These are phyloP conservation scores for Zoanthus sociatus DNA, from an alignment of 92 coral and sea anemone genomes.

Conservation along the genomic window DNA sequence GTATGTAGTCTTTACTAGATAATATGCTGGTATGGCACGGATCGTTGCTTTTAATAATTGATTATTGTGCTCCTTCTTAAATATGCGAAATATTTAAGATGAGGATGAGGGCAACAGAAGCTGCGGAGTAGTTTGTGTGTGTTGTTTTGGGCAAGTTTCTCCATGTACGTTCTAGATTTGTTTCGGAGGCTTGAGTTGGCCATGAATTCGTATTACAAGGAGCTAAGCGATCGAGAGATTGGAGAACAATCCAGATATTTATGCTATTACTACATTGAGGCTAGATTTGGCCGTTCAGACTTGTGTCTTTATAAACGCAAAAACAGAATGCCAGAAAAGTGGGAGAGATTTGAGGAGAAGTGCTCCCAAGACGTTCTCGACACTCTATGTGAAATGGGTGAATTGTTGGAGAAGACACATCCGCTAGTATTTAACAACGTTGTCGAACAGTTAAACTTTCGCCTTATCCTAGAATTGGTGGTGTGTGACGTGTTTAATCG, in stretches of 20 bases:
- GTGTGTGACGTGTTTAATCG: slow-evolving; percentile 92
- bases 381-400: slow-evolving; percentile 75
- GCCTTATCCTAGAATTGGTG: slow-evolving; percentile 74
- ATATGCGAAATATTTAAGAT: slow-evolving; percentile 16
- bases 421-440: slow-evolving; percentile 83
- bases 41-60: not conserved
- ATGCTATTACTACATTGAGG: slow-evolving; percentile 79
- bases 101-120: not conserved
- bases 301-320: slow-evolving; percentile 53
- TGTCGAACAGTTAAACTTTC: slow-evolving; percentile 81
- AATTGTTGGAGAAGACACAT: slow-evolving; percentile 74
- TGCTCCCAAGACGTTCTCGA: slow-evolving; percentile 71
- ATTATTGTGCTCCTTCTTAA: slow-evolving; percentile 2
- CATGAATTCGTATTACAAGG: slow-evolving; percentile 1
- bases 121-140: not conserved
- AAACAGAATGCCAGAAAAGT: not conserved
- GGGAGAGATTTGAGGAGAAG: not conserved
- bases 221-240: slow-evolving; percentile 49
- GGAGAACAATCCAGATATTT: slow-evolving; percentile 75
- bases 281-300: slow-evolving; percentile 64
- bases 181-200: not conserved
- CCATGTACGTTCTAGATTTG: not conserved
- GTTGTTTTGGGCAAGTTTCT: slow-evolving; percentile 10
- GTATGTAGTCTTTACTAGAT: not conserved
- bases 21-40: not conserved